These are phyloP conservation scores for Drosophila anceps DNA, from an alignment of 2,888 invertebrate genomes.

Conservation along the genomic window DNA sequence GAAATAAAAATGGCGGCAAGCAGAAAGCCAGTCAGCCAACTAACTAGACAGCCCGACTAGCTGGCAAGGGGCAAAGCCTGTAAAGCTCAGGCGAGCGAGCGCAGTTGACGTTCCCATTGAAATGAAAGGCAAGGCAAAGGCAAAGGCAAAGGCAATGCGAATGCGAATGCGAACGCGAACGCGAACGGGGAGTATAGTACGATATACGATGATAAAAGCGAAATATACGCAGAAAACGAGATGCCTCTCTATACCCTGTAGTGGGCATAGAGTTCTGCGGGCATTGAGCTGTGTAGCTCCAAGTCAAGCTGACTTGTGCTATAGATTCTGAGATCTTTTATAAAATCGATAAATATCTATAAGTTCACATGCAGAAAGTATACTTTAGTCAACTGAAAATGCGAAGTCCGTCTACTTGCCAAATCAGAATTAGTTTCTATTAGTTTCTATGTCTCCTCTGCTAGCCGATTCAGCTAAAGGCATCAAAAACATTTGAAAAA, in stretches of 20 bases:
- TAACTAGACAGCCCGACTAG: slow-evolving; percentile 33
- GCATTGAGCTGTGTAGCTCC: neutral
- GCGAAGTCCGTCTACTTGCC: too few species aligned
- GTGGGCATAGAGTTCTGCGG: neutral
- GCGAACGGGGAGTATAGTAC: slow-evolving; percentile 14
- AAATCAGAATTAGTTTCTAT: neutral
- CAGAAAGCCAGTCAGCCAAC: slow-evolving; percentile 49
- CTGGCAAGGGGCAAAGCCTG: slow-evolving; percentile 12
- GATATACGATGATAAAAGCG: slow-evolving; percentile 52
- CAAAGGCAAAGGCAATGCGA: slow-evolving; percentile 8
- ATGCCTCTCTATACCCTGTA: slow-evolving; percentile 11
- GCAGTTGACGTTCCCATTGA: slow-evolving; percentile 56
- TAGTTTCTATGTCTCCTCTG: neutral
- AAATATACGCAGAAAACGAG: slow-evolving; percentile 19
- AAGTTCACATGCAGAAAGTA: neutral
- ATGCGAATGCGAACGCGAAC: slow-evolving; percentile 10
- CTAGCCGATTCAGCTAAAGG: neutral
- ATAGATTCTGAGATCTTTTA: neutral
- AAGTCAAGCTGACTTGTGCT: neutral
- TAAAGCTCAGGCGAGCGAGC: slow-evolving; percentile 37
- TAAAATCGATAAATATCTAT: neutral
- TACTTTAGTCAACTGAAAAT: neutral
- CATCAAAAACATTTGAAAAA: neutral
- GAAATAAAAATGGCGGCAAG: slow-evolving; percentile 76
- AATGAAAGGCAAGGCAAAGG: slow-evolving; percentile 62